A percentile compares a stretch with the other conserved stretches of the same genome.
Evolutionary conservation across 2,113 vertebrate species (phyloP).

Genomic region (Donacobius atricapilla): DNA sequence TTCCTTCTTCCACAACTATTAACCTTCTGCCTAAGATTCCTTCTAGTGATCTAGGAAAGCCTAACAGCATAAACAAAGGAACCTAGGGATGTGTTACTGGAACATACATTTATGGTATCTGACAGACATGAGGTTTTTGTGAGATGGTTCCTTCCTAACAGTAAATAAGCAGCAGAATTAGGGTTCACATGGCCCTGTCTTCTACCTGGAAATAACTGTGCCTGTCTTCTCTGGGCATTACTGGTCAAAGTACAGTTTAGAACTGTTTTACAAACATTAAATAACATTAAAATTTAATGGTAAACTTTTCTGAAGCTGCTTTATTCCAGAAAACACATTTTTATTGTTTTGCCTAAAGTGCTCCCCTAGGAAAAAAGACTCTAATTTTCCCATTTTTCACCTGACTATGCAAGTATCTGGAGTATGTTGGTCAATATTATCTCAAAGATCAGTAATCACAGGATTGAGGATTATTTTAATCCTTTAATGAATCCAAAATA

Average conservation of each 20-base stretch:
- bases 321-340: neutral
- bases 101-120: neutral
- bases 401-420: neutral
- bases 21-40: neutral
- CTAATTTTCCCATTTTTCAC: neutral
- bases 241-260: neutral
- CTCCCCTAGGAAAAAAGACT: fast-evolving
- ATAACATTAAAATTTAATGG: neutral
- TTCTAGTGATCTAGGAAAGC: neutral
- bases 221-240: neutral
- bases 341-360: neutral
- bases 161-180: neutral
- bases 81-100: neutral
- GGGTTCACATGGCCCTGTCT: fast-evolving
- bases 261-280: neutral
- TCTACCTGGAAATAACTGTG: neutral
- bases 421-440: neutral
- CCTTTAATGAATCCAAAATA: neutral
- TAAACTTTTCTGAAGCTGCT: neutral
- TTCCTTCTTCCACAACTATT: neutral
- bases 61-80: neutral
- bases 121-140: neutral
- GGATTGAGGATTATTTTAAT: neutral
- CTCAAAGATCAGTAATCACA: neutral
- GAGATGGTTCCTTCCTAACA: neutral